A percentile compares a stretch with the other conserved stretches of the same genome.
phyloP scores from a whole-genome alignment of 2,888 invertebrate genomes.

The Hyles lineata region DNA sequence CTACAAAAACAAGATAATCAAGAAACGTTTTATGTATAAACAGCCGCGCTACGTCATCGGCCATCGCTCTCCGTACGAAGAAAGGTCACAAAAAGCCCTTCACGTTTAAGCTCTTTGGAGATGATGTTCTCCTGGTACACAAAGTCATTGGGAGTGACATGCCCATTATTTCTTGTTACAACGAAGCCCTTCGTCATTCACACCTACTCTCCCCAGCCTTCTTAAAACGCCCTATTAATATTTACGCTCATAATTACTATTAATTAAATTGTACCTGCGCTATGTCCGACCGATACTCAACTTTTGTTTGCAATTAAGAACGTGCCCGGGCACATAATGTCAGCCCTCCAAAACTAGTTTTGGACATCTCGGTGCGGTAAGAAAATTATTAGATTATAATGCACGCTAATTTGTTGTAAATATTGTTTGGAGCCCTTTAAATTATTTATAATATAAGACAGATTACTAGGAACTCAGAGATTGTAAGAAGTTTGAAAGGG shows the following conservation, averaged over 20 bases:
- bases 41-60: not conserved
- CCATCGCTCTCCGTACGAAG: not conserved
- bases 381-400: slow-evolving; percentile 46
- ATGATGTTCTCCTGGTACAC: slow-evolving; percentile 74
- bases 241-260: slow-evolving; percentile 64
- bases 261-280: slow-evolving; percentile 48
- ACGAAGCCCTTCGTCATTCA: slow-evolving; percentile 76
- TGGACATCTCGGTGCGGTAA: not conserved
- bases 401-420: slow-evolving; percentile 32
- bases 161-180: slow-evolving; percentile 81
- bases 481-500: slow-evolving; percentile 74
- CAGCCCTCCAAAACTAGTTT: not conserved
- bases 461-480: slow-evolving; percentile 76
- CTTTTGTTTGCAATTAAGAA: slow-evolving; percentile 33
- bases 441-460: slow-evolving; percentile 86
- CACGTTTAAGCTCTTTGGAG: slow-evolving; percentile 46
- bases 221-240: slow-evolving; percentile 47
- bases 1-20: not conserved
- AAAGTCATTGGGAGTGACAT: slow-evolving; percentile 86
- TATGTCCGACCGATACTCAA: not conserved
- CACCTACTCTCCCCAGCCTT: slow-evolving; percentile 61
- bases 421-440: slow-evolving; percentile 75
- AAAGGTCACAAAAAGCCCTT: slow-evolving; percentile 48
- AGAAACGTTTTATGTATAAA: not conserved
- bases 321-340: not conserved